phyloP scores from a whole-genome alignment of 2,888 invertebrate genomes.

The Meloe dianella region DNA sequence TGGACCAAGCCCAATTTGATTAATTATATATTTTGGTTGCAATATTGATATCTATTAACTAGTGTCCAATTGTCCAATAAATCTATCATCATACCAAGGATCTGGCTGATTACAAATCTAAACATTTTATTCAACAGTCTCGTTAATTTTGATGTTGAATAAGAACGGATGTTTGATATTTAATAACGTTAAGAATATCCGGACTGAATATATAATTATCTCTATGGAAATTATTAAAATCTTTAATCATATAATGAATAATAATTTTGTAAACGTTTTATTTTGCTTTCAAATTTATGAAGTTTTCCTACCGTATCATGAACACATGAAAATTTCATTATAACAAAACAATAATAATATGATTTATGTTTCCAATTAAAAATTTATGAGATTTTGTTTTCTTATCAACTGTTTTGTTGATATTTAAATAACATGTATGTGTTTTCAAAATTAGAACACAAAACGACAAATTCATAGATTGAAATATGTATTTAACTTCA shows the following conservation, averaged over 20 bases:
- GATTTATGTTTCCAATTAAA: slow-evolving; percentile 1
- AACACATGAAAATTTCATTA: slow-evolving; percentile 1
- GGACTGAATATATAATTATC: background rate
- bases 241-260: slow-evolving; percentile 1
- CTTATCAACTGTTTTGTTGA: background rate
- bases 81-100: background rate
- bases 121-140: background rate
- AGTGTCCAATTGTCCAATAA: background rate
- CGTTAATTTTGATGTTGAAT: background rate
- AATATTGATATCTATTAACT: background rate
- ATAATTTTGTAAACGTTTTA: background rate
- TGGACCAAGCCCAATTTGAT: too few relatives aligned
- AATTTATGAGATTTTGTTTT: background rate
- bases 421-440: background rate
- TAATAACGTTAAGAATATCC: background rate
- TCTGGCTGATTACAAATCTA: background rate
- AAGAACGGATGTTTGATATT: background rate
- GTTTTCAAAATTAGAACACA: slow-evolving; percentile 5
- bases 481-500: background rate
- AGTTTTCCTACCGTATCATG: background rate
- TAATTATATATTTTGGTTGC: too few relatives aligned
- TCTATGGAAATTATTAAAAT: background rate
- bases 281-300: background rate
- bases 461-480: background rate
- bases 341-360: background rate